Percentiles rank a stretch among this genome's conserved stretches.
phyloP scores from a whole-genome alignment of 2,888 invertebrate genomes.

The Oxytorus armatus region DNA sequence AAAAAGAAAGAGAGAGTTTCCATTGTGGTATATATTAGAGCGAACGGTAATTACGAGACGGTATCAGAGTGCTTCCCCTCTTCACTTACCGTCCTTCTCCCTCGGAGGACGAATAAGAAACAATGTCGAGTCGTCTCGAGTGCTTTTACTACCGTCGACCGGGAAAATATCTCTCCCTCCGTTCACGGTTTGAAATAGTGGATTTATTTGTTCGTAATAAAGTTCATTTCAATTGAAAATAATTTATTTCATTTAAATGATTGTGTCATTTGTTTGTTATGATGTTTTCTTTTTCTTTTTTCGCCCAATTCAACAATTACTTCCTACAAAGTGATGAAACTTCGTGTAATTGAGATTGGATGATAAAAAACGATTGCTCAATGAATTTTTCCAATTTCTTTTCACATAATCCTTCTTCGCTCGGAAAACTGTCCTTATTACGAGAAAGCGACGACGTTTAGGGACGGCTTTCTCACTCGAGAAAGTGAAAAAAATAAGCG shows the following conservation, averaged over 20 bases:
- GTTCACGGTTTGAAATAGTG: background rate
- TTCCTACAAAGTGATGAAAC: background rate
- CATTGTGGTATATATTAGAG: constrained; percentile 37
- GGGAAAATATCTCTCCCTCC: background rate
- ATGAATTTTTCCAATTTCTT: no score
- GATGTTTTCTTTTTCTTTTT: background rate
- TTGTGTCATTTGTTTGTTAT: no score
- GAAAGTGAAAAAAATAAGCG: no score
- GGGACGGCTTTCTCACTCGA: no score
- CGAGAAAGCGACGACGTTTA: no score
- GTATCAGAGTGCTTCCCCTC: constrained; percentile 31
- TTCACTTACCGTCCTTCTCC: background rate
- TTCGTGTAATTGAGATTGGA: background rate
- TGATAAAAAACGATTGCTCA: no score
- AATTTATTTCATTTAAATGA: background rate
- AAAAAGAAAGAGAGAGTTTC: constrained; percentile 14
- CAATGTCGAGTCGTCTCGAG: constrained; percentile 8
- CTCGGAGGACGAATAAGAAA: constrained; percentile 18
- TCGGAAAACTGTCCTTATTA: no score
- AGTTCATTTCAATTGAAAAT: background rate
- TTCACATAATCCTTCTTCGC: no score
- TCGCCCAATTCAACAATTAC: background rate
- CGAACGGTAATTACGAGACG: constrained; percentile 60
- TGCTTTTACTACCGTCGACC: constrained; percentile 18
- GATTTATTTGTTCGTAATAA: background rate